Conservation (phyloP, 2,888 invertebrate genomes). For the Rhyacophila evoluta region DNA sequence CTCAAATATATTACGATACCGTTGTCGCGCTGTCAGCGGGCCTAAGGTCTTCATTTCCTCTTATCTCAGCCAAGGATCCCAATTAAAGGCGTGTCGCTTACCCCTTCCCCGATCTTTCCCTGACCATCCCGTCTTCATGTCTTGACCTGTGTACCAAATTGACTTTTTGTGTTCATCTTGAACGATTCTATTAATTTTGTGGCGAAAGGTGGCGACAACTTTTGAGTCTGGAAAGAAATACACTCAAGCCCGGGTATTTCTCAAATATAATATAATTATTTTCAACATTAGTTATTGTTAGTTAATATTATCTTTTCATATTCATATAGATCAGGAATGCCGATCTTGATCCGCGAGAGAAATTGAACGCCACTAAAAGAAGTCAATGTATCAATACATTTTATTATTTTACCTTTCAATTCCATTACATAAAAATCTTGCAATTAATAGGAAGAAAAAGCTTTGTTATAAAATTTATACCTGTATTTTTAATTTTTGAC, state of each 20-base stretch:
- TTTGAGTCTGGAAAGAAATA: background rate
- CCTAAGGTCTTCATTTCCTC: constrained; percentile 33
- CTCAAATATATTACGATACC: background rate
- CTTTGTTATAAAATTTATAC: too few species aligned
- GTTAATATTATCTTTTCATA: too few species aligned
- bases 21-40: background rate
- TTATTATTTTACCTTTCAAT: too few species aligned
- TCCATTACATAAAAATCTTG: too few species aligned
- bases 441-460: too few species aligned
- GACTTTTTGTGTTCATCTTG: constrained; percentile 47
- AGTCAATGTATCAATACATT: too few species aligned
- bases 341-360: too few species aligned
- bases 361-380: too few species aligned
- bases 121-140: background rate
- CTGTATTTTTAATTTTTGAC: too few species aligned
- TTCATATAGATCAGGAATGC: too few species aligned
- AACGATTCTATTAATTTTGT: constrained; percentile 49
- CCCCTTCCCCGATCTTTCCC: background rate
- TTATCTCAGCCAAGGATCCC: constrained; percentile 41
- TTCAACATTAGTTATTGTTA: too few species aligned
- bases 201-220: constrained; percentile 26
- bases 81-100: constrained; percentile 44
- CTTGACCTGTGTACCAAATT: constrained; percentile 39
- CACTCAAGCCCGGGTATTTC: background rate
- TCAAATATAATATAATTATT: too few species aligned